Evolutionary conservation across 2,888 invertebrate species (phyloP).

Genomic region (Watsonalla cultraria): DNA sequence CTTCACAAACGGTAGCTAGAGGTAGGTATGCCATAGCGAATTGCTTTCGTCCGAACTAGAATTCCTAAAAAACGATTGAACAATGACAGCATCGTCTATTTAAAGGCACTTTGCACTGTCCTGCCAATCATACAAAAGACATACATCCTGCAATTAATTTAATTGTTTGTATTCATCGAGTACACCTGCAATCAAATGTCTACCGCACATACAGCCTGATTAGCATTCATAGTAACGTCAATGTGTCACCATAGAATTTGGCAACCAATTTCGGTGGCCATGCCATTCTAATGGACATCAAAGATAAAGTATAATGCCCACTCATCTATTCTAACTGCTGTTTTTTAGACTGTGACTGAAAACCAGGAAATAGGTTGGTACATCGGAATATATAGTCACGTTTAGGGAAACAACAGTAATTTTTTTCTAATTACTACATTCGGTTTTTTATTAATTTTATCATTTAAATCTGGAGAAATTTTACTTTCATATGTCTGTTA

Average conservation of each 20-base stretch:
- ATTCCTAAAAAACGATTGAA: neutral
- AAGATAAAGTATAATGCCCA: neutral
- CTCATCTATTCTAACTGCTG: too few species aligned
- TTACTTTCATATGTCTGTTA: too few species aligned
- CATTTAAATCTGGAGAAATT: too few species aligned
- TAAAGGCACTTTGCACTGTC: neutral
- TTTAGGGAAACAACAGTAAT: too few species aligned
- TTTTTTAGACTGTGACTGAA: too few species aligned
- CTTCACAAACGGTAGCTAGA: too few species aligned
- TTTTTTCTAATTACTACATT: too few species aligned
- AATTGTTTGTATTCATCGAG: conserved; percentile 20
- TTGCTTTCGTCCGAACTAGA: neutral
- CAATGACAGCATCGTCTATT: neutral
- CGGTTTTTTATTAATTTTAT: too few species aligned
- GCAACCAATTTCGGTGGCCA: conserved; percentile 9
- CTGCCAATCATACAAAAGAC: neutral
- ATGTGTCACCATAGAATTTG: conserved; percentile 16
- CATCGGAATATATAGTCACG: too few species aligned
- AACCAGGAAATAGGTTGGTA: too few species aligned
- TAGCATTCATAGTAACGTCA: conserved; percentile 14
- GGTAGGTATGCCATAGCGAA: neutral
- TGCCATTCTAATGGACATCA: neutral
- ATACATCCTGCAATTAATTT: conserved; percentile 15
- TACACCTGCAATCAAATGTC: conserved; percentile 9
- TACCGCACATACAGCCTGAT: conserved; percentile 16